Evolutionary conservation across 2,113 vertebrate species (phyloP), one percentile per base, ranked within the genome.

Genomic region (Kryptolebias marmoratus): DNA sequence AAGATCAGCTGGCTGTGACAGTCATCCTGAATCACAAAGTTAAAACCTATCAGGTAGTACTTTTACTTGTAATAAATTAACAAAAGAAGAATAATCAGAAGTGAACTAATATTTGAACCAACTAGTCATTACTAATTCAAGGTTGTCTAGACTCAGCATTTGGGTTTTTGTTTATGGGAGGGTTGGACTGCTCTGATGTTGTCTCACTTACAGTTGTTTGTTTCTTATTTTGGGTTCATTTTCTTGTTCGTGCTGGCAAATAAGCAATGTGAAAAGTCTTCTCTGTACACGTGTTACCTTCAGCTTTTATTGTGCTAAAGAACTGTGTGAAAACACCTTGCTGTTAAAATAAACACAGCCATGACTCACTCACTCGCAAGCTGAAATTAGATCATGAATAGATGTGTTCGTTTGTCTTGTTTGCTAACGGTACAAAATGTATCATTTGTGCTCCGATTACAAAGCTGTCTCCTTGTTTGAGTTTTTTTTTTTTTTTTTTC

Each of bases 121-220:
- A n/a, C 62, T 55, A 82, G 63, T 83, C 80, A 69, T 55, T 27
- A 71, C 55, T 87, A 84, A 89, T 48, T 36, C 60, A 64, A 80
- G 75, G 87, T 84, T 88, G 90, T 87, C 88, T 91, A 82, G 87
- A 88, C 87, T 5, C 22, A 32, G 59, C 78, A 80, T 75, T 80
- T 74, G 59, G 57, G 0, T 12, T 54, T 61, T 27, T 6, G 39
- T 32, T 45, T 68, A 68, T 3, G 50, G n/a, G n/a, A 27, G 16
- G 9, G n/a, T 53, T 27, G n/a, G 50, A 27, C 16, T n/a, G 18
- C 15, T 52, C 18, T n/a, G 18, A 52, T 52, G 49, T 52, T 45
- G 12, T 13, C 12, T n/a, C 18, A 53, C 50, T 27, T n/a, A 11
- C 48, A 67, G 60, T 30, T 48, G 14, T 6, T 63, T 49, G 7